Base-by-base conservation (phyloP, 2,113 vertebrate species). In the Podarcis cretensis region DNA sequence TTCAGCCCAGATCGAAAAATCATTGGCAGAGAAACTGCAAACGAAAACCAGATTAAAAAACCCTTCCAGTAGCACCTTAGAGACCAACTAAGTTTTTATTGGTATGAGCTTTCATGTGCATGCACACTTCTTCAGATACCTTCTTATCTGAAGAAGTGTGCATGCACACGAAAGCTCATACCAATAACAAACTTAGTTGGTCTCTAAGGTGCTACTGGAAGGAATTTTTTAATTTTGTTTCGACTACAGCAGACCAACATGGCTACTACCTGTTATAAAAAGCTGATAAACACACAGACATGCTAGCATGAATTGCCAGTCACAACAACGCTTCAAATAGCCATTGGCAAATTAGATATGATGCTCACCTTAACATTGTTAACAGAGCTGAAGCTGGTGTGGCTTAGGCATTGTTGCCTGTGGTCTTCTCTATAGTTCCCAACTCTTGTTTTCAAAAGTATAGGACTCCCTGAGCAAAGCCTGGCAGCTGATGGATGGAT, bases 301-400 rank as follows among this genome's bases (percentile, higher is more conserved):
- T 37, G 35, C 35, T 37, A 37, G 35, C 35, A 37, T 37, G 35
- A 37, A 37, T 37, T 37, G 35, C 35, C 35, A 37, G 77, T 90
- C 86, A 71, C 18, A 90, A 35, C 40, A 82, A 87, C 80, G 82
- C 48, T 90, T 69, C 71, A 91, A 91, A 91, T 37, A 86, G 74
- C 40, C 81, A 65, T 25, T 25, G 83, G 77, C 54, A 93, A 76
- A 73, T 87, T 88, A 90, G 85, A 82, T 43, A 91, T 84, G 85
- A 74, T 86, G 20, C 75, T 88, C 37, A 73, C 4, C 21, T 43
- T 2, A 89, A 57, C 30, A 27, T 13, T 35, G 32, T 57, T 54
- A 71, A 43, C 30, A 48, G 8, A 84, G 43, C 4, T 54, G 40
- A 84, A 84, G 14, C 21, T 30, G 57, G 40, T 27, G 54, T 54